A percentile compares a stretch with the other conserved stretches of the same genome.
Conservation (phyloP, 1,140 invertebrate species). For the Mycetomoellerius zeteki region DNA sequence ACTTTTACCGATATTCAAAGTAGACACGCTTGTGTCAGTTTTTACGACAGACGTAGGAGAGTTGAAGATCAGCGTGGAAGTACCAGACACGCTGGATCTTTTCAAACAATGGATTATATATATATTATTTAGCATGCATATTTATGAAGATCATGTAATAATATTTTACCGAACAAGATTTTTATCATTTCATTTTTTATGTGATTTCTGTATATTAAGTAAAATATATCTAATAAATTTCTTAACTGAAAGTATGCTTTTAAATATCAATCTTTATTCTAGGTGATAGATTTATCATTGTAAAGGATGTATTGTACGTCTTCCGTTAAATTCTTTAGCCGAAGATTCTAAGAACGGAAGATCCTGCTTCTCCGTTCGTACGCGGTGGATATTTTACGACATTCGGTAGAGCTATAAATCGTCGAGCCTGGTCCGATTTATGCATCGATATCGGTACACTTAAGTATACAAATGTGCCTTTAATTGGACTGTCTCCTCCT, state of each 20-base stretch:
- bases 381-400: slow-evolving; percentile 80
- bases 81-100: background rate
- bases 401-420: slow-evolving; percentile 82
- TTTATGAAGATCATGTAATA: background rate
- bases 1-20: slow-evolving; percentile 45
- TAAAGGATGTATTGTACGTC: background rate
- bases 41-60: background rate
- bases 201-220: background rate
- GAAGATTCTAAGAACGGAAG: slow-evolving; percentile 66
- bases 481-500: slow-evolving; percentile 82
- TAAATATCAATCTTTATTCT: background rate
- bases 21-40: background rate
- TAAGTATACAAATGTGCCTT: slow-evolving; percentile 82
- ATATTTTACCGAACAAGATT: background rate
- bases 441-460: slow-evolving; percentile 81
- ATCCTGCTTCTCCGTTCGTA: slow-evolving; percentile 52
- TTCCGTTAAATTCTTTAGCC: slow-evolving; percentile 29
- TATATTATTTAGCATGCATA: slow-evolving; percentile 4
- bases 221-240: slow-evolving; percentile 4
- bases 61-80: background rate
- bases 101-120: background rate
- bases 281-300: slow-evolving; percentile 6
- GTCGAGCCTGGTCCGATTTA: slow-evolving; percentile 79
- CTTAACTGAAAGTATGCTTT: background rate
- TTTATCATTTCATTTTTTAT: background rate